Evolutionary conservation across 1,140 invertebrate genomes (phyloP), one percentile per base, ranked within the genome.

Genomic region (Pseudomyrmex flavicornis): DNA sequence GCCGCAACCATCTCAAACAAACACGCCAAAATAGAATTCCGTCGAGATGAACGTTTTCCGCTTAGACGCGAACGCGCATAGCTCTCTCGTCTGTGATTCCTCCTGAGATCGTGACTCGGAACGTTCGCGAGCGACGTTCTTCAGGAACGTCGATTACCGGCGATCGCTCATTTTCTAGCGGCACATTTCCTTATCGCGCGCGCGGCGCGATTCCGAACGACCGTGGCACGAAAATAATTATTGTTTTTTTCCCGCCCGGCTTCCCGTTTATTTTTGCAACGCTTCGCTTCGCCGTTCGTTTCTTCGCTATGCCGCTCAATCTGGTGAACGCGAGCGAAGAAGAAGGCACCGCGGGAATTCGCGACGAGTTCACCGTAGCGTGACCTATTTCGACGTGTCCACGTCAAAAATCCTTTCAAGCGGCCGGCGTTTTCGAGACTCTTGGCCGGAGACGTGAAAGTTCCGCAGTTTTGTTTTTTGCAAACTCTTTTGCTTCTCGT

Each of bases 311-410:
- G 88, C 68, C 68, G 77, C 69, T 75, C 66, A 58, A 48, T 48
- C 50, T 54, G 48, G 26, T 17, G 61, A 62, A 58, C 87, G 35
- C 35, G 77, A 87, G 74, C 77, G 86, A 74, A 63, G 72, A 79
- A 85, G 83, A 59, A 85, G 76, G 63, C 46, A 17, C 54, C 35
- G 84, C 58, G 74, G 58, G 82, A 88, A 82, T 80, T 66, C 80
- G 52, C 84, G 68, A 86, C 68, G 79, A 86, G 87, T 88, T 89
- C 84, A 83, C 69, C 66, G 84, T 89, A 89, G 79, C 87, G 72
- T 88, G 79, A 82, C 84, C 87, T 79, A 35, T 35, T 58, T 83
- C 76, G 15, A 50, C 76, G 26, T 61, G 10, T 70, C 54, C 44
- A 46, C 17, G 46, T 70, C 66, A 61, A 80, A 35, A 35, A 61